A percentile compares a stretch with the other conserved stretches of the same genome.
These are phyloP conservation scores for Alethe castanea DNA, from an alignment of 2,113 vertebrate genomes.

Conservation along the genomic window DNA sequence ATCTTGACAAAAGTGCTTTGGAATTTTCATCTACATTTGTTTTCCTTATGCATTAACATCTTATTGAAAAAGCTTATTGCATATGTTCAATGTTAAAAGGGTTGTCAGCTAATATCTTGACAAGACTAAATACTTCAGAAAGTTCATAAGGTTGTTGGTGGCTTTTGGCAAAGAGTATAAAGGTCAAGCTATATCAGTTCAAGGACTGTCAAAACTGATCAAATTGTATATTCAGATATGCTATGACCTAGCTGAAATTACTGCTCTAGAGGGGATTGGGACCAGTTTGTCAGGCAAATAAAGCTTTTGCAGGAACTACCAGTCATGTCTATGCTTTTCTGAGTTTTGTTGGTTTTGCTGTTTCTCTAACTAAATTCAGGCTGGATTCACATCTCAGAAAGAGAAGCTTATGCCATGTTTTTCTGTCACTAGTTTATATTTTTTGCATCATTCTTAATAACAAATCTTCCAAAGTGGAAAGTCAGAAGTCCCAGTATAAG, in stretches of 20 bases:
- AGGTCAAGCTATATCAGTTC: constrained; percentile 69
- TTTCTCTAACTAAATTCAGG: neutral
- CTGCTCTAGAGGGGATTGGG: neutral
- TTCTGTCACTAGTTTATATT: neutral
- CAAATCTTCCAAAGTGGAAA: neutral
- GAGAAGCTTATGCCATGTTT: neutral
- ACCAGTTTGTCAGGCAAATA: neutral
- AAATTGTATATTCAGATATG: constrained; percentile 68
- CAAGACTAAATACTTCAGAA: constrained; percentile 54
- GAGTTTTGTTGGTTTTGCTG: neutral
- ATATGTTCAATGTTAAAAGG: constrained; percentile 30
- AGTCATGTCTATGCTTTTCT: neutral
- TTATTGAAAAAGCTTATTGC: neutral
- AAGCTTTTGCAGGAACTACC: neutral
- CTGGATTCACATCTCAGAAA: neutral
- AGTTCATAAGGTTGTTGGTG: constrained; percentile 66
- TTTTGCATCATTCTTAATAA: neutral
- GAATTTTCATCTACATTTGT: constrained; percentile 24
- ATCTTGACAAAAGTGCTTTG: neutral
- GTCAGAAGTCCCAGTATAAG: neutral
- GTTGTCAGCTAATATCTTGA: constrained; percentile 52
- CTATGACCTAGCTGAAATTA: constrained; percentile 67
- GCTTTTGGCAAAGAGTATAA: constrained; percentile 69
- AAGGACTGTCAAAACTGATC: constrained; percentile 62
- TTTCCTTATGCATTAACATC: constrained; percentile 28